Base-by-base conservation (phyloP, 2,797 vertebrate genomes). In the Ambastaia sidthimunki region DNA sequence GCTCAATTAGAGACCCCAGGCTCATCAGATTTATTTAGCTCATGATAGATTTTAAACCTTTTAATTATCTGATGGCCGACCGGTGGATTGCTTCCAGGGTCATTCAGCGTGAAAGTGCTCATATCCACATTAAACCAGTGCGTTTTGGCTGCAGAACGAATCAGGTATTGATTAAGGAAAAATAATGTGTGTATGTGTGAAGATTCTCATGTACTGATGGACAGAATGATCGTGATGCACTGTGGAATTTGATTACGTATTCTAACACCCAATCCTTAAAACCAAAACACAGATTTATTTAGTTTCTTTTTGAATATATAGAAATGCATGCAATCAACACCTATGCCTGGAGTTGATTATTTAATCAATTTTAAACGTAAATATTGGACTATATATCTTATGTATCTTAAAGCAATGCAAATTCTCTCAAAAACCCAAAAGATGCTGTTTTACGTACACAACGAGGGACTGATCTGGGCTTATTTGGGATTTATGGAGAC, bases 1-100 rank as follows among this genome's bases (percentile, higher is more conserved):
- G 76, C 76, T 60, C 76, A 78, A 78, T 78, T 78, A 78, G 76
- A 71, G 67, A 78, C 76, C 76, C 67, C 50, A 54, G 57, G 67
- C 55, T 71, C 67, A 41, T 71, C 76, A 52, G 67, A 78, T 78
- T 71, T 71, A 71, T 71, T 78, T 52, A 48, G 41, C 76, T 52
- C 76, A 50, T 78, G 76, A 71, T 71, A 62, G 76, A 78, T 71
- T 71, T 71, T 3, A 71, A 78, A 78, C 76, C 67, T 52, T 69
- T 71, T 71, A 78, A 78, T 78, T 70, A 78, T 78, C 67, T 71
- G 55, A 78, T 62, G 55, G 76, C 52, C 44, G 9, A 62, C 76
- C n/a, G 67, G 41, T 71, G 55, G 76, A 78, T 62, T 37, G 66
- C 55, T 71, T 78, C 67, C 55, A 78, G 57, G 52, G 67, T 70